phyloP scores from a whole-genome alignment of 2,113 vertebrate species.

The Pelecanus crispus region DNA sequence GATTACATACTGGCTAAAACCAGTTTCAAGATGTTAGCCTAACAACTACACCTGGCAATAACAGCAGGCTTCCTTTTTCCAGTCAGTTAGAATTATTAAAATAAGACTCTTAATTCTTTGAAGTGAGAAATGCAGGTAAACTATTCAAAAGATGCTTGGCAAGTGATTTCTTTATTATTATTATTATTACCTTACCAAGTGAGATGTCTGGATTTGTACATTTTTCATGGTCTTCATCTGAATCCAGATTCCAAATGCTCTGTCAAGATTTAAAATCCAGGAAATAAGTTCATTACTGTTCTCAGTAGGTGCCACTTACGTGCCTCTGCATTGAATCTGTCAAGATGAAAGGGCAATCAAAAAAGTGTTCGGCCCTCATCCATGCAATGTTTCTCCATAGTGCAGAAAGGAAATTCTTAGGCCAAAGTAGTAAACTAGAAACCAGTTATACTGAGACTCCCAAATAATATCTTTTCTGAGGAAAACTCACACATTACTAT shows the following conservation, averaged over 20 bases:
- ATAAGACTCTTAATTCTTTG: neutral
- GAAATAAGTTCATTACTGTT: slow-evolving; percentile 48
- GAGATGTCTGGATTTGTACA: slow-evolving; percentile 34
- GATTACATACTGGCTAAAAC: neutral
- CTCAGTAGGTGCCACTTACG: slow-evolving; percentile 49
- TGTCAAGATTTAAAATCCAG: slow-evolving; percentile 42
- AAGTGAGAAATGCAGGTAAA: neutral
- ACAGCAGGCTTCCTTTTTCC: neutral
- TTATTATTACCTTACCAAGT: neutral
- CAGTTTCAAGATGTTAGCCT: neutral
- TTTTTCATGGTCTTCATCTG: slow-evolving; percentile 55
- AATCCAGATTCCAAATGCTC: slow-evolving; percentile 35
- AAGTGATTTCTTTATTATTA: neutral
- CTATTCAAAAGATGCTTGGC: neutral
- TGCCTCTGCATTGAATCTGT: slow-evolving; percentile 10
- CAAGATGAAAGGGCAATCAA: slow-evolving; percentile 24
- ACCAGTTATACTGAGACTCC: neutral
- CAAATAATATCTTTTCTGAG: neutral
- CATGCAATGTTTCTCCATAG: neutral
- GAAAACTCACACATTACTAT: neutral
- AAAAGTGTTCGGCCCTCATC: neutral
- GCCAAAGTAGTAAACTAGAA: neutral
- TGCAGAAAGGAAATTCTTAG: neutral
- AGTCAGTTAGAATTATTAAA: neutral
- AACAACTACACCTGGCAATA: neutral